Evolutionary conservation across 2,113 vertebrate genomes (phyloP).

Genomic region (Phalacrocorax aristotelis): DNA sequence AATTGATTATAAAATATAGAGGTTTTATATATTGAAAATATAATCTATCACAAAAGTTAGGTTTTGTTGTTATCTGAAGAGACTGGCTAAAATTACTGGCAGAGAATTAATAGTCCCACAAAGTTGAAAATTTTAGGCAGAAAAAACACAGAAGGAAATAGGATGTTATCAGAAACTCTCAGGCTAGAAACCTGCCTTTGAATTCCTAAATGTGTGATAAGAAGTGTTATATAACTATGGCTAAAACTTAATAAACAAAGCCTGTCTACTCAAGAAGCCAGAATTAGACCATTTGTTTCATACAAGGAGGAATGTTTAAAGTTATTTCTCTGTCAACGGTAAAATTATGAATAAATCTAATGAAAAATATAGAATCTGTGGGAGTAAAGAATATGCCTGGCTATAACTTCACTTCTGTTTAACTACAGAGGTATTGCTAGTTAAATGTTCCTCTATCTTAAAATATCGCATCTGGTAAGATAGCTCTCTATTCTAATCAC

Average conservation of each 20-base stretch:
- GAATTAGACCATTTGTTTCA: conserved; percentile 57
- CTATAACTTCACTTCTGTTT: conserved; percentile 35
- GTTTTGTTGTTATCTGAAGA: conserved; percentile 8
- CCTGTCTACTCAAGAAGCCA: conserved; percentile 30
- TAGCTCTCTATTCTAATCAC: background rate
- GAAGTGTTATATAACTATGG: conserved; percentile 45
- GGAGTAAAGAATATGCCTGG: conserved; percentile 43
- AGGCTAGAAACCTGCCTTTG: conserved; percentile 37
- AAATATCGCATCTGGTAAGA: background rate
- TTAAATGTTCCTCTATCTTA: conserved; percentile 20
- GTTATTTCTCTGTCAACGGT: conserved; percentile 51
- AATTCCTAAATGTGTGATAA: conserved; percentile 56
- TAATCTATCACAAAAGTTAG: conserved; percentile 7
- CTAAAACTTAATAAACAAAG: conserved; percentile 64
- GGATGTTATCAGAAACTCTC: conserved; percentile 45
- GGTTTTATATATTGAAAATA: conserved; percentile 33
- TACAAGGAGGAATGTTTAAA: conserved; percentile 37
- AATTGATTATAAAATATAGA: background rate
- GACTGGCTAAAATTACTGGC: conserved; percentile 57
- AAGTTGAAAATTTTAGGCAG: conserved; percentile 31
- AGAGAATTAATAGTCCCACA: conserved; percentile 45
- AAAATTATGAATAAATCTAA: conserved; percentile 64
- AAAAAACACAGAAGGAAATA: conserved; percentile 62
- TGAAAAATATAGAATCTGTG: conserved; percentile 50
- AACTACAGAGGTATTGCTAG: background rate